A percentile compares a stretch with the other conserved stretches of the same genome.
Conservation (phyloP, 2,888 invertebrate species). For the Fragum sueziense region DNA sequence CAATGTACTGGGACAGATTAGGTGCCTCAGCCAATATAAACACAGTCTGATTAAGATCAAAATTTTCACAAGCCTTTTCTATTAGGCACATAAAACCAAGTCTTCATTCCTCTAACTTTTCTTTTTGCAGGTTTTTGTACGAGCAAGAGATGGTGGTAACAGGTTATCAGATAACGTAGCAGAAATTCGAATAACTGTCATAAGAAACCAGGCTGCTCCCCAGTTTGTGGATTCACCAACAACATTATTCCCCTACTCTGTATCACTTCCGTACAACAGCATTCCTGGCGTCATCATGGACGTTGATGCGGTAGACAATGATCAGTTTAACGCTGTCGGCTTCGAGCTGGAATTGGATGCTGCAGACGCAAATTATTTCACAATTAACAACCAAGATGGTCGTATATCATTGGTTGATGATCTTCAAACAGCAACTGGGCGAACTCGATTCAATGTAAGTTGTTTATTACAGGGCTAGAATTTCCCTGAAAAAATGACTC, state of each 20-base stretch:
- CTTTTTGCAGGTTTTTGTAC: constrained; percentile 51
- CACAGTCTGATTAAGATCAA: no score
- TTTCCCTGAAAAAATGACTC: no score
- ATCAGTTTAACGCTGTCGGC: constrained; percentile 45
- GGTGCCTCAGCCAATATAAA: no score
- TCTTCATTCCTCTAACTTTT: neutral
- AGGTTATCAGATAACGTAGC: constrained; percentile 39
- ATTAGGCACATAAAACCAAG: no score
- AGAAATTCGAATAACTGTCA: constrained; percentile 50
- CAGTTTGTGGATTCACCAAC: constrained; percentile 28
- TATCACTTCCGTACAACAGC: constrained; percentile 30
- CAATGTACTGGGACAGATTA: no score
- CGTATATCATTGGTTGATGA: constrained; percentile 59
- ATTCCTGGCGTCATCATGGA: constrained; percentile 14
- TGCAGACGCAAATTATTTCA: constrained; percentile 66
- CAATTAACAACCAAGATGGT: constrained; percentile 61
- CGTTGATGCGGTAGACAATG: constrained; percentile 39
- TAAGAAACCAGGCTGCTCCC: constrained; percentile 56
- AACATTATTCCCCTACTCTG: constrained; percentile 40
- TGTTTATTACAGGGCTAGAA: no score
- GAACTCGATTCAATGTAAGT: constrained; percentile 38
- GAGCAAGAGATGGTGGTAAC: constrained; percentile 59
- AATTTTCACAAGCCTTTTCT: no score
- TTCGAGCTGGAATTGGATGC: constrained; percentile 67
- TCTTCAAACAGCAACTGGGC: constrained; percentile 1